Evolutionary conservation across 2,797 vertebrate genomes (phyloP).

Genomic region (Nyctibius grandis): DNA sequence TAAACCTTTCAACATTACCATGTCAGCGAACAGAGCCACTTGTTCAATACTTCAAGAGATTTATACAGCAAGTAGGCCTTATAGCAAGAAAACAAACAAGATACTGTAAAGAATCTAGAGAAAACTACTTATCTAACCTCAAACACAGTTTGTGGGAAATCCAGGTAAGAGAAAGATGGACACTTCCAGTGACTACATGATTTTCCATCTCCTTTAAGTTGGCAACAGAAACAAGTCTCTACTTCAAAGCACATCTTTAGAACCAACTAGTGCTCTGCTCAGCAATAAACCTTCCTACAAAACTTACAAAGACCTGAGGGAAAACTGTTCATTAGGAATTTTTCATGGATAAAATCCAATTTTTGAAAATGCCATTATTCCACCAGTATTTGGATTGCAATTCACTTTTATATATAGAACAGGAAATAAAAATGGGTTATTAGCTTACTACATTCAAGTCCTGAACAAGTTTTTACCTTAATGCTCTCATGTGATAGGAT

Average conservation of each 20-base stretch:
- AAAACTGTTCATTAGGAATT: not conserved
- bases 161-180: not conserved
- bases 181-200: not conserved
- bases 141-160: not conserved
- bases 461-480: not conserved
- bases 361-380: not conserved
- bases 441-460: not conserved
- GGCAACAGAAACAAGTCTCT: not conserved
- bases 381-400: not conserved
- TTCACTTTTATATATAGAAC: not conserved
- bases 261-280: not conserved
- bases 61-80: not conserved
- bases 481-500: not conserved
- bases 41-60: not conserved
- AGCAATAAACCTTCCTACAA: not conserved
- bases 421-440: not conserved
- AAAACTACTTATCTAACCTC: not conserved
- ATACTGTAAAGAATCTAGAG: not conserved
- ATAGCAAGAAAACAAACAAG: not conserved
- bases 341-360: not conserved
- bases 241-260: not conserved
- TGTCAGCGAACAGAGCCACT: not conserved
- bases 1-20: not conserved
- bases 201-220: not conserved
- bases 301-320: not conserved